Percentiles rank a stretch among this genome's conserved stretches.
Conservation (phyloP, 2,888 invertebrate genomes). For the Aproaerema taeniolella region DNA sequence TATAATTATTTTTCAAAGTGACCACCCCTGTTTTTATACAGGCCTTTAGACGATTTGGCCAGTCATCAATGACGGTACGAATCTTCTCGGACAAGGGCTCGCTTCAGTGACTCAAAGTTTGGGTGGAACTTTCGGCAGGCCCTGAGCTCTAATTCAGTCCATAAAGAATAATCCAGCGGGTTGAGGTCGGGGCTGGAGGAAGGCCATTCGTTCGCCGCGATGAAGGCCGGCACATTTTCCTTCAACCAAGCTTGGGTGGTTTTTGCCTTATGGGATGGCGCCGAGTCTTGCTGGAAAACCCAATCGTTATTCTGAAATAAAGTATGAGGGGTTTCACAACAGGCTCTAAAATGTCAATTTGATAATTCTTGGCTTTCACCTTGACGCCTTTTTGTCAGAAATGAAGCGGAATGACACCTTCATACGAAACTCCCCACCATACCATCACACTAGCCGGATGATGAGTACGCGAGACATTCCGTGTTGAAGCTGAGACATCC, state of each 20-base stretch:
- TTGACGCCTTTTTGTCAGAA: not conserved
- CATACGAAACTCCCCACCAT: too few species aligned
- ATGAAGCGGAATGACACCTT: not conserved
- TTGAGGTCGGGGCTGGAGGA: too few species aligned
- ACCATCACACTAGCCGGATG: too few species aligned
- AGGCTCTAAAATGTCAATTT: not conserved
- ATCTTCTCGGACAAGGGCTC: conserved; percentile 5
- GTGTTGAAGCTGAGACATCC: not conserved
- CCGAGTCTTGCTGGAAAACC: too few species aligned
- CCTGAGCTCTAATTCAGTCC: too few species aligned
- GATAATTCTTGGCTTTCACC: not conserved
- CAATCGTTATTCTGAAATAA: not conserved
- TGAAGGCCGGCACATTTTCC: conserved; percentile 16
- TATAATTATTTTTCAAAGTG: not conserved
- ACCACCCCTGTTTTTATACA: too few species aligned
- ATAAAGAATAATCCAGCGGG: too few species aligned
- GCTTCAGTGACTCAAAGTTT: not conserved
- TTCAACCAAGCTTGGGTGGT: too few species aligned
- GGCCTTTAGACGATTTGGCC: too few species aligned
- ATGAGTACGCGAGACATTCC: too few species aligned
- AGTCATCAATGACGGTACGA: conserved; percentile 1
- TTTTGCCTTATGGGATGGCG: too few species aligned
- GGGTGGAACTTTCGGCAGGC: conserved; percentile 2
- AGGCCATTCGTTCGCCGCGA: conserved; percentile 14
- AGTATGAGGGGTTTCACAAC: not conserved